These are phyloP conservation scores for Hypomesus transpacificus DNA, from an alignment of 2,113 vertebrate species.

Conservation along the genomic window DNA sequence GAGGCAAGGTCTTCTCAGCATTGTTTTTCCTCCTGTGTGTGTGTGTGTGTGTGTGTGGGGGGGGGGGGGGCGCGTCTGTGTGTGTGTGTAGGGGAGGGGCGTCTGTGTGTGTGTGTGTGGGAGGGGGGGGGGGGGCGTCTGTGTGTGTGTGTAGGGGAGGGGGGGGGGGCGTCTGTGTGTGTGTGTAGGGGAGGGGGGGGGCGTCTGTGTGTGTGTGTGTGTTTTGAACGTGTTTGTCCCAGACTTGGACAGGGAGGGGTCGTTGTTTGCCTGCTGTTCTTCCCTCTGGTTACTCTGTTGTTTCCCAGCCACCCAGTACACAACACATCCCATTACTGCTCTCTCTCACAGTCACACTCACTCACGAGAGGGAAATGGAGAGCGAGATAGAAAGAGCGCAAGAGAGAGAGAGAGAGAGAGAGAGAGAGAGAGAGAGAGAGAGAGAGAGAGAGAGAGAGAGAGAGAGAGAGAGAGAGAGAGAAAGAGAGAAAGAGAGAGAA, in stretches of 20 bases:
- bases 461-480: constrained; percentile 2
- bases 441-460: too few species aligned
- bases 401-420: too few species aligned
- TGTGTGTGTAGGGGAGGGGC: constrained; percentile 16
- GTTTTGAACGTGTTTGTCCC: constrained; percentile 4
- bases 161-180: neutral
- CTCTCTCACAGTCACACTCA: neutral
- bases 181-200: constrained; percentile 24
- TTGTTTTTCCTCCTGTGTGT: constrained; percentile 61
- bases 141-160: constrained; percentile 29
- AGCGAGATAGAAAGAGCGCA: neutral
- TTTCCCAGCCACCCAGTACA: neutral
- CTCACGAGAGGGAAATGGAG: neutral
- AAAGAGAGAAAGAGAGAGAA: neutral
- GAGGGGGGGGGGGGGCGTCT: neutral
- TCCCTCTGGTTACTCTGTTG: neutral
- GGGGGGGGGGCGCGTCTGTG: neutral
- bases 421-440: too few species aligned
- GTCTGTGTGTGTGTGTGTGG: constrained; percentile 28
- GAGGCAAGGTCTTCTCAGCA: constrained; percentile 64
- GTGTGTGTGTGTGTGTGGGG: constrained; percentile 6
- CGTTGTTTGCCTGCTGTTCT: neutral
- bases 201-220: constrained; percentile 15
- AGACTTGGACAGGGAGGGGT: neutral
- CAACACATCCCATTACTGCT: neutral